A percentile compares a stretch with the other conserved stretches of the same genome.
Conservation (phyloP, 2,888 invertebrate species). For the Drosophila quinaria region DNA sequence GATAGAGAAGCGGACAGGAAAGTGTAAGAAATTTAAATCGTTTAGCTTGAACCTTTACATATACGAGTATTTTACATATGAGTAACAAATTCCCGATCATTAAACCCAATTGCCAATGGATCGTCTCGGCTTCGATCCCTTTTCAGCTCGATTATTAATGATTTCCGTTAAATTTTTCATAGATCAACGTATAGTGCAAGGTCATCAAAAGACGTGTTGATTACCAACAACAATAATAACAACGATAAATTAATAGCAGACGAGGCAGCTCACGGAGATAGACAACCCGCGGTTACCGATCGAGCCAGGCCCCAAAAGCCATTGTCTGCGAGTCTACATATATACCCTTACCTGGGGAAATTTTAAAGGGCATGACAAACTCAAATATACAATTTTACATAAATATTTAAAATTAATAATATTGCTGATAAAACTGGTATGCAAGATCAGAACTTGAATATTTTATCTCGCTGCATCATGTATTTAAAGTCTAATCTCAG, state of each 20-base stretch:
- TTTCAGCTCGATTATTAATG: slow-evolving; percentile 73
- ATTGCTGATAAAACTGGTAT: background rate
- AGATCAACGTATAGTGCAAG: slow-evolving; percentile 77
- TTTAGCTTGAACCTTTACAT: slow-evolving; percentile 32
- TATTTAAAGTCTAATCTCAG: too few species aligned
- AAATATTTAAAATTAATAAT: background rate
- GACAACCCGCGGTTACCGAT: slow-evolving; percentile 66
- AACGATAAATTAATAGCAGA: slow-evolving; percentile 78
- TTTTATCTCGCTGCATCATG: too few species aligned
- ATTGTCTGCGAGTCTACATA: slow-evolving; percentile 1
- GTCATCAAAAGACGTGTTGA: slow-evolving; percentile 82
- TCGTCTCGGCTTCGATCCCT: slow-evolving; percentile 13
- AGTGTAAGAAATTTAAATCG: slow-evolving; percentile 34
- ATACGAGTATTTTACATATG: slow-evolving; percentile 54
- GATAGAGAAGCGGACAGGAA: slow-evolving; percentile 2
- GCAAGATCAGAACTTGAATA: background rate
- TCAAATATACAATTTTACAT: background rate
- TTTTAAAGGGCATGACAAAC: background rate
- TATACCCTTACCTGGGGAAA: slow-evolving; percentile 19
- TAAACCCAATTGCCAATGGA: slow-evolving; percentile 58
- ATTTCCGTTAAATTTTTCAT: slow-evolving; percentile 80
- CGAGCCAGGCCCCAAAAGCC: slow-evolving; percentile 15
- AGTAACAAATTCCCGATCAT: slow-evolving; percentile 70
- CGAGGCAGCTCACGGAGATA: slow-evolving; percentile 41
- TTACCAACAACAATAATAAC: slow-evolving; percentile 78